These are phyloP conservation scores for Masticophis lateralis DNA, from an alignment of 2,797 vertebrate genomes.

Conservation along the genomic window DNA sequence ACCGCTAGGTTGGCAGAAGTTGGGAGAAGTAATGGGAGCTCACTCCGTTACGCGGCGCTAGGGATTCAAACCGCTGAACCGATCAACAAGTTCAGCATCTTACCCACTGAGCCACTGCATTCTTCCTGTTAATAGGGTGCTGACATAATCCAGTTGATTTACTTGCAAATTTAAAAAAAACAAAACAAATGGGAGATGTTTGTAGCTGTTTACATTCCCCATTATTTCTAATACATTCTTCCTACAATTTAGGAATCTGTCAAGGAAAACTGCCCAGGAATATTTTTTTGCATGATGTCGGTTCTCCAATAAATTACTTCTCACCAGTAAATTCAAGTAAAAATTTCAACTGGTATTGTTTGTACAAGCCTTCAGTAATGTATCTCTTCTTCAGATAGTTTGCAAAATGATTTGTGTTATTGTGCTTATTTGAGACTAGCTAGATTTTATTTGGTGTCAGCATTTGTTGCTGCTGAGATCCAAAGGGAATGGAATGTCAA, in stretches of 20 bases:
- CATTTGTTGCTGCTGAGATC: not conserved
- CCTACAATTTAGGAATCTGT: not conserved
- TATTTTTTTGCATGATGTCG: not conserved
- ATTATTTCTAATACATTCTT: not conserved
- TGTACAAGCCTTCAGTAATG: not conserved
- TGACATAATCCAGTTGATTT: not conserved
- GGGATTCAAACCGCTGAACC: too few relatives aligned
- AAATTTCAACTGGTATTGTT: not conserved
- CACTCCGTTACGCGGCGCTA: too few relatives aligned
- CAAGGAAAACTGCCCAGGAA: not conserved
- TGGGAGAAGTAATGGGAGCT: too few relatives aligned
- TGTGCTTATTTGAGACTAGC: not conserved
- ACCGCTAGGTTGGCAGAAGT: too few relatives aligned
- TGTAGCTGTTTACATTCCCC: not conserved
- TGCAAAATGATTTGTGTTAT: not conserved
- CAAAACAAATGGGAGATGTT: not conserved
- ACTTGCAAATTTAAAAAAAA: not conserved
- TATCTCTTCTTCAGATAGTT: not conserved
- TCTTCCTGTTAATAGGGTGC: not conserved
- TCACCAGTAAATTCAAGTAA: not conserved
- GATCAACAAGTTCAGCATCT: not conserved
- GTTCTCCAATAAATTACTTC: not conserved
- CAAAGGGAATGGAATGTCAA: not conserved
- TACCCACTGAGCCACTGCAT: too few relatives aligned
- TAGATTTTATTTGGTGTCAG: not conserved